These are phyloP conservation scores for Cichlasoma orientale DNA, from an alignment of 2,797 vertebrate genomes.

Conservation along the genomic window DNA sequence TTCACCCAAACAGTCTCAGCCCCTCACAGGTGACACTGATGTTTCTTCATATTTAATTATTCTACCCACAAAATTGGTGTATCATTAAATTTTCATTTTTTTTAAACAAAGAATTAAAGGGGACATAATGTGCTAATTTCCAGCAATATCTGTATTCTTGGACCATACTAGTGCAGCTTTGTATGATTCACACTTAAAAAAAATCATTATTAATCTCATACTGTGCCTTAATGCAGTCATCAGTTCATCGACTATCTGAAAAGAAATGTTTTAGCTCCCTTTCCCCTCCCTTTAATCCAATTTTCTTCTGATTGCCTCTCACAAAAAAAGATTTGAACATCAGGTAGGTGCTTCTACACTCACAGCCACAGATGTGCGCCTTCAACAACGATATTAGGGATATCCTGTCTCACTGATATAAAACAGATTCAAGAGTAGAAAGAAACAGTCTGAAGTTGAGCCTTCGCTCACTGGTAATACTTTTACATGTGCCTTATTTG, in stretches of 20 bases:
- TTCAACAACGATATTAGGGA: neutral
- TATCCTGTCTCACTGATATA: neutral
- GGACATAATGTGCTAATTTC: neutral
- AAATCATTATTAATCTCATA: neutral
- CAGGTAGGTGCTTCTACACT: neutral
- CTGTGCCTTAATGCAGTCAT: no score
- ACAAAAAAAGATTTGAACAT: neutral
- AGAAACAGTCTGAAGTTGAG: neutral
- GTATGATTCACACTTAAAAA: neutral
- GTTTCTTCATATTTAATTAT: neutral
- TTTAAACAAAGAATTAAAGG: neutral
- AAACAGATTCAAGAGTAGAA: neutral
- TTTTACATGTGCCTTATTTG: neutral
- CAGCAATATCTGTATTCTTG: neutral
- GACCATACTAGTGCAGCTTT: neutral
- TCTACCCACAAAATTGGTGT: neutral
- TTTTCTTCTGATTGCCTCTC: neutral
- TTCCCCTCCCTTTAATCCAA: no score
- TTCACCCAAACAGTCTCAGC: neutral
- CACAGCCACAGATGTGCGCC: neutral
- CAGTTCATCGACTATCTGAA: no score
- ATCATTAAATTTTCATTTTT: neutral
- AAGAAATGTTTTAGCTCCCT: no score
- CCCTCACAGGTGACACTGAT: neutral
- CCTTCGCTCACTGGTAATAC: neutral